Percentiles rank a stretch among this genome's conserved stretches.
Evolutionary conservation across 2,797 vertebrate genomes (phyloP).

Genomic region (Malurus leucopterus): DNA sequence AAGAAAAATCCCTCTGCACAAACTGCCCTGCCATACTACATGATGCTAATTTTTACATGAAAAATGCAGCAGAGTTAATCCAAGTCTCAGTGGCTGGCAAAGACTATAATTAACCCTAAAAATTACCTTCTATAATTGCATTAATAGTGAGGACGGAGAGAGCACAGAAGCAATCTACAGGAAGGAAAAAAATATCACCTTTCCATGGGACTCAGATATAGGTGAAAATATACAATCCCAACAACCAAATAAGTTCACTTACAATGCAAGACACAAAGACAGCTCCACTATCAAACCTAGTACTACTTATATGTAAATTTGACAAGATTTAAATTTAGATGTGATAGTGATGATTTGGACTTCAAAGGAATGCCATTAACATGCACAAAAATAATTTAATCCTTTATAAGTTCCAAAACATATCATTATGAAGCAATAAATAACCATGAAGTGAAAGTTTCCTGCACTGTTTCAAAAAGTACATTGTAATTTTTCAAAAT

Average conservation of each 20-base stretch:
- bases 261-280: background rate
- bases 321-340: background rate
- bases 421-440: background rate
- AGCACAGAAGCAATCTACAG: background rate
- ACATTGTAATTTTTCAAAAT: background rate
- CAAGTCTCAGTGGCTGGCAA: background rate
- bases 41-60: background rate
- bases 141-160: background rate
- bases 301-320: background rate
- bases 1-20: background rate
- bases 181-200: background rate
- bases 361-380: background rate
- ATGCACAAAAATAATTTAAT: background rate
- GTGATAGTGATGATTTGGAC: background rate
- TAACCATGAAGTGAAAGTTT: background rate
- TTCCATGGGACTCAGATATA: background rate
- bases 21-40: background rate
- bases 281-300: background rate
- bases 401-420: background rate
- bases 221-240: background rate
- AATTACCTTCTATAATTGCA: background rate
- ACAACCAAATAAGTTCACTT: background rate
- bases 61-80: background rate
- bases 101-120: background rate
- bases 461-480: background rate